Evolutionary conservation across 2,113 vertebrate genomes (phyloP).

Genomic region (Saimiri boliviensis): DNA sequence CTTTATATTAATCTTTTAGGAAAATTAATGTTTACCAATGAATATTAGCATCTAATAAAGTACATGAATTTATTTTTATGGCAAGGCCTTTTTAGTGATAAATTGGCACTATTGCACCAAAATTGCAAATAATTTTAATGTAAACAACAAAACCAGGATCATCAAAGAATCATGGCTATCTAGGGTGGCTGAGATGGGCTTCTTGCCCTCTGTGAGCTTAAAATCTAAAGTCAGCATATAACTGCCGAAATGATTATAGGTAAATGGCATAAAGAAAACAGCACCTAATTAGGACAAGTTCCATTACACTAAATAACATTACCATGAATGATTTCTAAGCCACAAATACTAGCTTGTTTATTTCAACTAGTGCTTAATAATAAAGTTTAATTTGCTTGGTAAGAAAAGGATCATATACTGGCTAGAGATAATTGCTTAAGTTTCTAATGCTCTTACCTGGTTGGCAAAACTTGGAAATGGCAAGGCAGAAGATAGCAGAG

Average conservation of each 20-base stretch:
- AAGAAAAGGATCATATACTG: not conserved
- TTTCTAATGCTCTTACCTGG: not conserved
- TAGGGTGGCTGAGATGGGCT: not conserved
- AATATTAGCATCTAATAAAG: constrained; percentile 10
- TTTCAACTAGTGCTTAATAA: not conserved
- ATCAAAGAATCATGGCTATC: not conserved
- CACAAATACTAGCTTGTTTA: not conserved
- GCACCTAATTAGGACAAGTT: constrained; percentile 9
- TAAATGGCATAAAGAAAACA: not conserved
- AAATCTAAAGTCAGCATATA: not conserved
- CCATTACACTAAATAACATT: constrained; percentile 16
- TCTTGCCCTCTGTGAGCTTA: not conserved
- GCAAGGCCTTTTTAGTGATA: not conserved
- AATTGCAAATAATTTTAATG: not conserved
- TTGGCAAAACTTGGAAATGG: not conserved
- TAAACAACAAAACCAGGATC: not conserved
- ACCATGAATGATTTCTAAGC: not conserved
- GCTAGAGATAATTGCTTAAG: not conserved
- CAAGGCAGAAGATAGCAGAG: not conserved
- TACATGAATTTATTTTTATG: not conserved
- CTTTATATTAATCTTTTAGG: not conserved
- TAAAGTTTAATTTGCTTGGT: not conserved
- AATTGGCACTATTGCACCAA: not conserved
- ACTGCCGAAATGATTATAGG: not conserved
- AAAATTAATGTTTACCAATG: not conserved